phyloP scores from a whole-genome alignment of 2,888 invertebrate genomes.

The Rhamnusium bicolor region DNA sequence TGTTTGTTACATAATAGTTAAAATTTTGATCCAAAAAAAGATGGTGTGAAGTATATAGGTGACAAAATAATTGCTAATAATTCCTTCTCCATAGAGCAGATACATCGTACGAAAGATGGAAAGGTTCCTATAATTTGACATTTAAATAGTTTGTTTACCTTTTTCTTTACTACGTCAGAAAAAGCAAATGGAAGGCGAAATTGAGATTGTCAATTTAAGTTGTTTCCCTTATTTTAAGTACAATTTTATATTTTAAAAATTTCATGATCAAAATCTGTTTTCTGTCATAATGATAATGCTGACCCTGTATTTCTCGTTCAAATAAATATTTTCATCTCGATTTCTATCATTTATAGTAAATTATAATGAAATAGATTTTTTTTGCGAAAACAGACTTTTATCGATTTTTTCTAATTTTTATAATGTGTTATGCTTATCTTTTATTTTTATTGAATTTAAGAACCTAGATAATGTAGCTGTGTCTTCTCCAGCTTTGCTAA shows the following conservation, averaged over 20 bases:
- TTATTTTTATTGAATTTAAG: background rate
- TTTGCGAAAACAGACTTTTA: background rate
- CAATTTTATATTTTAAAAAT: conserved; percentile 30
- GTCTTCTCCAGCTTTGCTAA: background rate
- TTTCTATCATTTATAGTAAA: background rate
- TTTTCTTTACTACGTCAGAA: conserved; percentile 40
- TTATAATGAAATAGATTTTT: background rate
- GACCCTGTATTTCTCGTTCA: conserved; percentile 1
- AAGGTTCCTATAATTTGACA: conserved; percentile 25
- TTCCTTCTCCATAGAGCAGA: background rate
- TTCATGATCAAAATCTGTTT: conserved; percentile 20
- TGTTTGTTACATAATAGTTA: too few relatives aligned
- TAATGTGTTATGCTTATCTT: background rate
- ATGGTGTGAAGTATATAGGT: too few relatives aligned
- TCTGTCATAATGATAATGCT: background rate
- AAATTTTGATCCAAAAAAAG: too few relatives aligned
- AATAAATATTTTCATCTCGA: background rate
- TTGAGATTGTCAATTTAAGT: conserved; percentile 57
- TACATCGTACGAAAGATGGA: conserved; percentile 16
- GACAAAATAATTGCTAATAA: background rate
- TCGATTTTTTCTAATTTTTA: background rate
- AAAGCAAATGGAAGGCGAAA: conserved; percentile 54
- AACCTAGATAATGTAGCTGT: background rate
- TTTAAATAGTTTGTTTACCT: conserved; percentile 27
- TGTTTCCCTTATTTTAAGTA: conserved; percentile 49